phyloP scores from a whole-genome alignment of 2,113 vertebrate genomes.

The Rhinoderma darwinii region DNA sequence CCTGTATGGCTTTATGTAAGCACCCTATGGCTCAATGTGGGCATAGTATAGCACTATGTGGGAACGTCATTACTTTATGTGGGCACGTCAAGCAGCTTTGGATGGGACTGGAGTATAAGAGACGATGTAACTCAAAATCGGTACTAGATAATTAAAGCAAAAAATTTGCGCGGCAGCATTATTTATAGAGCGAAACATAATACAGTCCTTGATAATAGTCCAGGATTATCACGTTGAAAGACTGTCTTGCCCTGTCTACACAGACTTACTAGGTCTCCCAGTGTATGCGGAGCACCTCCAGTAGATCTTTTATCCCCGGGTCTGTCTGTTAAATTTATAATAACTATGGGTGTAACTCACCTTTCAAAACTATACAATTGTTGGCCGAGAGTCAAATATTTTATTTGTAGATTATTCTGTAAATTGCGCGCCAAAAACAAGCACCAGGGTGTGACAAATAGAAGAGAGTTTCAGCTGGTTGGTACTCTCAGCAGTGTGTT shows the following conservation, averaged over 20 bases:
- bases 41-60: neutral
- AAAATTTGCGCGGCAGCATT: neutral
- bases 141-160: too few species aligned
- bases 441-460: too few species aligned
- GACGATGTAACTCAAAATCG: too few species aligned
- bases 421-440: neutral
- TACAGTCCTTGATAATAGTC: neutral
- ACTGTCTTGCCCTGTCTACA: neutral
- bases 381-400: slow-evolving; percentile 29
- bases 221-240: neutral
- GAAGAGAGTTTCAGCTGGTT: too few species aligned
- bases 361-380: neutral
- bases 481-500: too few species aligned
- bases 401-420: neutral
- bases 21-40: neutral
- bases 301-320: neutral
- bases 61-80: neutral
- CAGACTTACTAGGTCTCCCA: neutral
- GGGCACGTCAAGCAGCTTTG: neutral
- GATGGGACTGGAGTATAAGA: neutral
- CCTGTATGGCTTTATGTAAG: too few species aligned
- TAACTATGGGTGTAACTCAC: slow-evolving; percentile 7
- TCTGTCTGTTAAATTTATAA: neutral
- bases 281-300: neutral
- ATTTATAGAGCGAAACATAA: neutral